Percentiles rank a stretch among this genome's conserved stretches.
Conservation (phyloP, 2,888 invertebrate genomes). For the Latrodectus elegans region DNA sequence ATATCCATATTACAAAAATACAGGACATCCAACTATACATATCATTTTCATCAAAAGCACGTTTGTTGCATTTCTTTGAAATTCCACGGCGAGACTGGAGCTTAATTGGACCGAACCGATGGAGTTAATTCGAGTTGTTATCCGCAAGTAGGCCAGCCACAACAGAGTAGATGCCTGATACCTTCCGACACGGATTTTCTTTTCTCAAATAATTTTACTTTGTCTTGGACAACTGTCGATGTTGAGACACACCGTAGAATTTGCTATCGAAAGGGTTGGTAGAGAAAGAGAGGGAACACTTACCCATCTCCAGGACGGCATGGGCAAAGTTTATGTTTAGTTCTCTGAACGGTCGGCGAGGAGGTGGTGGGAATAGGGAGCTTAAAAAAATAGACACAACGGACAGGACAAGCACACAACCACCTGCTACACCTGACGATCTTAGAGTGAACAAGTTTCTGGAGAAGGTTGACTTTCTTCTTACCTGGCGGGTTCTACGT, state of each 20-base stretch:
- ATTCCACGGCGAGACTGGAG: not conserved
- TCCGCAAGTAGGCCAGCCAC: slow-evolving; percentile 55
- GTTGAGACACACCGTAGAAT: slow-evolving; percentile 1
- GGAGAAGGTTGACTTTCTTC: slow-evolving; percentile 49
- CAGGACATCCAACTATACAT: not conserved
- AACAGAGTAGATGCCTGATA: slow-evolving; percentile 25
- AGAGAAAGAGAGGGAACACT: not conserved
- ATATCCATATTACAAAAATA: slow-evolving; percentile 26
- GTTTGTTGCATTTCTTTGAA: not conserved
- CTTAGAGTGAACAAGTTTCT: slow-evolving; percentile 40
- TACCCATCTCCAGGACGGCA: slow-evolving; percentile 65
- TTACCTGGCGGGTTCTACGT: slow-evolving; percentile 62
- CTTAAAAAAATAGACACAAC: not conserved
- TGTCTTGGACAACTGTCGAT: slow-evolving; percentile 41
- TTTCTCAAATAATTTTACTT: not conserved
- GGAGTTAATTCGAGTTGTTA: slow-evolving; percentile 30
- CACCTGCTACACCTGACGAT: slow-evolving; percentile 37
- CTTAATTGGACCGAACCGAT: slow-evolving; percentile 37
- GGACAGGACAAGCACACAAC: slow-evolving; percentile 11
- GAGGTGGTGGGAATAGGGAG: not conserved
- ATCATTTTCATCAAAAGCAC: not conserved
- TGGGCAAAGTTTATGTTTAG: slow-evolving; percentile 33
- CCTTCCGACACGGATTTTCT: not conserved
- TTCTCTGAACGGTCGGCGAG: not conserved
- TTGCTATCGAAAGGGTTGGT: not conserved